These are phyloP conservation scores for Prorops nasuta DNA, from an alignment of 1,140 invertebrate genomes.

Conservation along the genomic window DNA sequence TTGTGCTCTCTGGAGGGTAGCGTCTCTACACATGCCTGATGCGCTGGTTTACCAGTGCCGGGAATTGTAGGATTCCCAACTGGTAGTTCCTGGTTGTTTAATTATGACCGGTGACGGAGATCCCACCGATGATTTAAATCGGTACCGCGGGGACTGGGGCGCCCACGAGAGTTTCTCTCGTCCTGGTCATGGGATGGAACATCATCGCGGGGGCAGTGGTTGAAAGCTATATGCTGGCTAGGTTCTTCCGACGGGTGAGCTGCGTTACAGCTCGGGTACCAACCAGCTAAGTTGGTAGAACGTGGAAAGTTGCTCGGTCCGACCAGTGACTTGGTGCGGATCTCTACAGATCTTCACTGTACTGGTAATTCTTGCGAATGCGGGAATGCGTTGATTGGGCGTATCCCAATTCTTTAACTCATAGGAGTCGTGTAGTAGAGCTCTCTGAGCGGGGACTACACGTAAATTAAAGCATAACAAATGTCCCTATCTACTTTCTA, in stretches of 20 bases:
- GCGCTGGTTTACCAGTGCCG: neutral
- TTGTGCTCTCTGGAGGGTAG: conserved; percentile 2
- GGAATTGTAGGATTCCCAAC: neutral
- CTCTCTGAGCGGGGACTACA: too few relatives aligned
- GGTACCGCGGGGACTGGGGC: conserved; percentile 4
- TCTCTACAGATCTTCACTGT: too few relatives aligned
- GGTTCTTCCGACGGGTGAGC: conserved; percentile 5
- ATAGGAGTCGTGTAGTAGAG: too few relatives aligned
- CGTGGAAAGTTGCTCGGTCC: neutral
- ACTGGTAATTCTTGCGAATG: too few relatives aligned
- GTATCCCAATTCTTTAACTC: too few relatives aligned
- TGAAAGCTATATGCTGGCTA: neutral
- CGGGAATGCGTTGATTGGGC: too few relatives aligned
- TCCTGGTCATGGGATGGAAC: conserved; percentile 1
- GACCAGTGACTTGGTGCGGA: neutral
- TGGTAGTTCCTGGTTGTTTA: neutral
- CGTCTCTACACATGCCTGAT: conserved; percentile 1
- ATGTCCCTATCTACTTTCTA: too few relatives aligned
- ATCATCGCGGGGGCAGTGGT: conserved; percentile 6
- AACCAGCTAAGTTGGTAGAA: conserved; percentile 4
- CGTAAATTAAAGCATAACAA: too few relatives aligned
- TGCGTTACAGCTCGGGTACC: conserved; percentile 7
- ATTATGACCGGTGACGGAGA: neutral
- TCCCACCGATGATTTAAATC: neutral
- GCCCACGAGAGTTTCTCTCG: neutral